Evolutionary conservation across 2,888 invertebrate species (phyloP), one percentile per base, ranked within the genome.

Genomic region (Noctua pronuba): DNA sequence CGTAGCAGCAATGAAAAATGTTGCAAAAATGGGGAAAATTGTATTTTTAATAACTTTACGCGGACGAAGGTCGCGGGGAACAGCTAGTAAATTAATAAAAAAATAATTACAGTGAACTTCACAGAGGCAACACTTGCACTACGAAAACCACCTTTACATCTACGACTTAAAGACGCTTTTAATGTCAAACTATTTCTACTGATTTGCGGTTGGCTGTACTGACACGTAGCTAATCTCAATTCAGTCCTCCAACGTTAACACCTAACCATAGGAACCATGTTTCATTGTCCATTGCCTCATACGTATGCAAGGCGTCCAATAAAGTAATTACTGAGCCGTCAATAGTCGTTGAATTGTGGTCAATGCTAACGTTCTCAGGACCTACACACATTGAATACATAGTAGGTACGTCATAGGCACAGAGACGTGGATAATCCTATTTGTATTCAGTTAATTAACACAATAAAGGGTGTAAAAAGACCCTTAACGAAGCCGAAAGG

Each of bases 321-420:
- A 65, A 52, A 76, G n/a, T 44, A 77, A 76, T 65, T 77, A 76
- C 44, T n/a, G 24, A 52, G 1, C 49, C 41, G n/a, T 75, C 49
- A 77, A 35, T 44, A 21, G 77, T 44, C 52, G 52, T 44, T 35
- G 77, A 77, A 76, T 65, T 76, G 65, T 28, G 44, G 21, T 52
- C n/a, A 77, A 35, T 35, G 31, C 28, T 62, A 49, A 64, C 31
- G 38, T 31, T 77, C 62, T 44, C n/a, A n/a, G 21, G n/a, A 35
- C 4, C 52, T 10, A 49, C 13, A 28, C 18, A 65, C n/a, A 35
- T 65, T 58, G 13, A 0, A n/a, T 46, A 38, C 35, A 18, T 35
- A 21, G 21, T 69, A 46, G 10, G 10, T 75, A 35, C 24, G 52
- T 24, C 18, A 55, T 6, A 31, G 41, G n/a, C n/a, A n/a, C n/a